phyloP scores from a whole-genome alignment of 2,797 vertebrate species.

The Manis pentadactyla region DNA sequence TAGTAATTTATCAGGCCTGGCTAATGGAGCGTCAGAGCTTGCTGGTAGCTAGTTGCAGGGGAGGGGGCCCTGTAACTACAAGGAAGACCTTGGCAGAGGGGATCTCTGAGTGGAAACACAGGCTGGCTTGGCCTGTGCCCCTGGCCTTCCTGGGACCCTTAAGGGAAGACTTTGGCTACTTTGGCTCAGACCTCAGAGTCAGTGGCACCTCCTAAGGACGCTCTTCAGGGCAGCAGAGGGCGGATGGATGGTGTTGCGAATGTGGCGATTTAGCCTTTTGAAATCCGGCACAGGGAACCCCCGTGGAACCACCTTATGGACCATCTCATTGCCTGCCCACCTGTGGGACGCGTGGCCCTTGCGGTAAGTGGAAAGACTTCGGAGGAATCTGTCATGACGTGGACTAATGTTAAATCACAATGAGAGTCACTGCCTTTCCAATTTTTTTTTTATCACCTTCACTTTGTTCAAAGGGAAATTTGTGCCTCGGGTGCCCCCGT shows the following conservation, averaged over 20 bases:
- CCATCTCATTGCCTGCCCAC: background rate
- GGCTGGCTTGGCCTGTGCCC: background rate
- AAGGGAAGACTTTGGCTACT: background rate
- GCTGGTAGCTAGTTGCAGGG: background rate
- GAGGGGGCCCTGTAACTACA: background rate
- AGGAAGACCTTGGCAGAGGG: background rate
- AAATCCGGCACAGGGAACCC: background rate
- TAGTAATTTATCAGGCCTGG: background rate
- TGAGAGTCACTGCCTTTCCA: background rate
- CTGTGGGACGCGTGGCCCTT: fast-evolving
- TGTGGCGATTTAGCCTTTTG: background rate
- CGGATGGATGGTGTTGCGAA: background rate
- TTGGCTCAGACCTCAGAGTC: background rate
- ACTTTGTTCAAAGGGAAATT: background rate
- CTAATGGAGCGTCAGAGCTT: background rate
- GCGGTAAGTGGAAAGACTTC: background rate
- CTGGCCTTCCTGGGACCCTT: background rate
- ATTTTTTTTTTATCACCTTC: background rate
- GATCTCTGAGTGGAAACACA: background rate
- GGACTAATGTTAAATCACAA: fast-evolving
- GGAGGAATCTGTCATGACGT: fast-evolving
- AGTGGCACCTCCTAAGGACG: background rate
- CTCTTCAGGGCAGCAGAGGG: background rate
- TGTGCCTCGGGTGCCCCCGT: background rate
- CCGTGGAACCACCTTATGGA: background rate